phyloP scores from a whole-genome alignment of 2,888 invertebrate species.

The Hirtodrosophila cameraria region DNA sequence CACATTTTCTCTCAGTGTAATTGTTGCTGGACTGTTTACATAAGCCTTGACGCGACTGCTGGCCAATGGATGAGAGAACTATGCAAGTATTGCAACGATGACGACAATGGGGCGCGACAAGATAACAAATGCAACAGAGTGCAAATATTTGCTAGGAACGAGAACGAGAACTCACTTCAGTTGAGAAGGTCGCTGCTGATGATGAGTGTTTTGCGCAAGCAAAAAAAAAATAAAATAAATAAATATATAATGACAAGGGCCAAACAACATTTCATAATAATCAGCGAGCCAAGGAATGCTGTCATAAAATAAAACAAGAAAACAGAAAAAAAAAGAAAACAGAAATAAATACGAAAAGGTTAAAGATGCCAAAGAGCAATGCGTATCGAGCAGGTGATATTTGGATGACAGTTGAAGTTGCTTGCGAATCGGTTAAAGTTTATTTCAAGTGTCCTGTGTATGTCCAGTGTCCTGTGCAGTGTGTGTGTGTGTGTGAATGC shows the following conservation, averaged over 20 bases:
- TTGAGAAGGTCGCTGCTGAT: conserved; percentile 33
- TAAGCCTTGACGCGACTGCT: conserved; percentile 47
- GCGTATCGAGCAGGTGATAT: conserved; percentile 32
- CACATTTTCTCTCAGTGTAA: too few species aligned
- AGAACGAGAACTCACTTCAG: conserved; percentile 3
- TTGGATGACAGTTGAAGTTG: conserved; percentile 27
- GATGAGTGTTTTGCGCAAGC: conserved; percentile 26
- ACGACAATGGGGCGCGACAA: conserved; percentile 53
- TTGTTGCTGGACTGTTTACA: conserved; percentile 43
- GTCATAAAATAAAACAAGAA: neutral
- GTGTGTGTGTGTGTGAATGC: conserved; percentile 12
- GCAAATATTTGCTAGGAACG: neutral
- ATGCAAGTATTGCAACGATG: conserved; percentile 30
- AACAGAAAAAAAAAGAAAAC: neutral
- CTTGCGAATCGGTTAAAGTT: conserved; percentile 4
- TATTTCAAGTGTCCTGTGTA: conserved; percentile 5
- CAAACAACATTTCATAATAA: conserved; percentile 59
- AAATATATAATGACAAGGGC: conserved; percentile 40
- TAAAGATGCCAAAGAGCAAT: conserved; percentile 5
- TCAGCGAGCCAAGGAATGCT: conserved; percentile 42
- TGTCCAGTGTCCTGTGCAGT: neutral
- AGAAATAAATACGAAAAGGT: neutral
- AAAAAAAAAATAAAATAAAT: neutral
- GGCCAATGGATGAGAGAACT: conserved; percentile 41
- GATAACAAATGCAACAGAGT: conserved; percentile 42